Evolutionary conservation across 92 coral and sea anemone species (phyloP).

Genomic region (Metridium senile): DNA sequence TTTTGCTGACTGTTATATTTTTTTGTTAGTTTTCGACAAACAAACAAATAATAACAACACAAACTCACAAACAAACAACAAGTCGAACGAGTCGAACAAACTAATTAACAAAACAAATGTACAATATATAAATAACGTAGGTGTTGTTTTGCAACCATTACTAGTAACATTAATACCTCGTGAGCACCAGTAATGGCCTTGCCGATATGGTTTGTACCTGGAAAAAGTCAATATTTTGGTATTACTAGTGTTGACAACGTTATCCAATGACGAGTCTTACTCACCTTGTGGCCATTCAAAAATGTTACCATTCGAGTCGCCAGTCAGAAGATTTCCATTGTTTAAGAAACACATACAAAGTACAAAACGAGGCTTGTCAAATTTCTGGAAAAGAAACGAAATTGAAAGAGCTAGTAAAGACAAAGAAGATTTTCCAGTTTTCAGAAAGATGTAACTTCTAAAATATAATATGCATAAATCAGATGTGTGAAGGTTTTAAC

Average conservation of each 20-base stretch:
- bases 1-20: no score
- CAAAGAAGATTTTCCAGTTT: not conserved
- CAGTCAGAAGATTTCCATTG: conserved; percentile 67
- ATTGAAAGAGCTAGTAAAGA: not conserved
- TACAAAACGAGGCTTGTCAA: conserved; percentile 75
- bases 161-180: conserved; percentile 36
- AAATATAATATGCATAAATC: no score
- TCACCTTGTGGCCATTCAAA: conserved; percentile 80
- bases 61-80: no score
- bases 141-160: not conserved
- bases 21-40: no score
- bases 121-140: no score
- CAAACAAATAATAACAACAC: no score
- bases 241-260: no score
- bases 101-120: no score
- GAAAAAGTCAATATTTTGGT: not conserved
- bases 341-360: conserved; percentile 63
- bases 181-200: conserved; percentile 65
- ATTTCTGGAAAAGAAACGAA: conserved; percentile 41
- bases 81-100: no score
- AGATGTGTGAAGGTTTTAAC: no score
- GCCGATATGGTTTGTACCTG: conserved; percentile 65
- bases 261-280: no score
- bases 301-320: conserved; percentile 80
- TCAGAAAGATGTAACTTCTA: no score